Conservation (phyloP, 1,140 invertebrate species). For the Hycleus phaleratus region DNA sequence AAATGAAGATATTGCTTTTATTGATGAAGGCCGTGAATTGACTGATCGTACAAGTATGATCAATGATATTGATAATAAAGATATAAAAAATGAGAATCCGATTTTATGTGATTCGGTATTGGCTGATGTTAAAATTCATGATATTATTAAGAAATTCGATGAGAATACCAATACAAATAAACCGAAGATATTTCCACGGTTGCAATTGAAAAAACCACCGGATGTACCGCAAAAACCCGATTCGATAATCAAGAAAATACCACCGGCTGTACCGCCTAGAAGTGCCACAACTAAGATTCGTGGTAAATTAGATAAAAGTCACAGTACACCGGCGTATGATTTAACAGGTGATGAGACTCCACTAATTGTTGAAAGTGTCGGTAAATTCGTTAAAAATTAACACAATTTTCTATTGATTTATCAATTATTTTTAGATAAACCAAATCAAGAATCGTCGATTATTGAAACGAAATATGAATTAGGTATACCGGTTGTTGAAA, state of each 20-base stretch:
- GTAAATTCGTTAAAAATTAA: neutral
- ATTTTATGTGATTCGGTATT: slow-evolving; percentile 22
- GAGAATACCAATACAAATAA: slow-evolving; percentile 19
- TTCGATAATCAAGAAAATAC: slow-evolving; percentile 19
- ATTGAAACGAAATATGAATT: slow-evolving; percentile 30
- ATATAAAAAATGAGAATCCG: slow-evolving; percentile 6
- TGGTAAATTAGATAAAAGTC: slow-evolving; percentile 63
- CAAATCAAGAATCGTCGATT: neutral
- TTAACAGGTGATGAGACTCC: slow-evolving; percentile 41
- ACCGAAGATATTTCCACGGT: slow-evolving; percentile 30
- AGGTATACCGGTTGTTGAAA: slow-evolving; percentile 28
- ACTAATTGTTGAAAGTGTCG: slow-evolving; percentile 7
- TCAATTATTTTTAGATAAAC: neutral
- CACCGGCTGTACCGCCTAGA: slow-evolving; percentile 35
- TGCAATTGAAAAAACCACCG: slow-evolving; percentile 30
- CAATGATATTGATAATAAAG: slow-evolving; percentile 16
- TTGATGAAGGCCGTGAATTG: slow-evolving; percentile 38
- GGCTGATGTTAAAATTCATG: slow-evolving; percentile 36
- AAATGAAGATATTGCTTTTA: slow-evolving; percentile 35
- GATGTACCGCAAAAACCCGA: slow-evolving; percentile 36
- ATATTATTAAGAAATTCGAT: slow-evolving; percentile 39
- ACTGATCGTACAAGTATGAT: slow-evolving; percentile 36
- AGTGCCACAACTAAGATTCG: slow-evolving; percentile 36
- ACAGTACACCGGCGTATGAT: slow-evolving; percentile 70
- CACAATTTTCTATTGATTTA: neutral